Conservation (phyloP, 2,797 vertebrate species). For the Paguma larvata region DNA sequence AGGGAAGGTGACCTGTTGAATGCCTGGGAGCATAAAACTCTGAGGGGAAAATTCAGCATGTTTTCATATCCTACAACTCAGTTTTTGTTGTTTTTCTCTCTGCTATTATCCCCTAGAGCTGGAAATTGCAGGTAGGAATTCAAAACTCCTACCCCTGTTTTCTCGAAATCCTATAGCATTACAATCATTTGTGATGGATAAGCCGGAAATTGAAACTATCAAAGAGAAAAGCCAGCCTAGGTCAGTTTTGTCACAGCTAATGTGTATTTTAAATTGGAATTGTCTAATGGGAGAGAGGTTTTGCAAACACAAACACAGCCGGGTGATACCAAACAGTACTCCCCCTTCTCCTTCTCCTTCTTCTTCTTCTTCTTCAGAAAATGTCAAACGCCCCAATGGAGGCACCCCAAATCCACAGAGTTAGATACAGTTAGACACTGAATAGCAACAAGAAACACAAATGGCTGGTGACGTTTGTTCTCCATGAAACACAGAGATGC, state of each 20-base stretch:
- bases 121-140: constrained; percentile 58
- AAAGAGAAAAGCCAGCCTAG: constrained; percentile 47
- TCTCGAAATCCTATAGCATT: constrained; percentile 44
- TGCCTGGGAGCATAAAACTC: neutral
- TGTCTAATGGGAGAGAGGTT: constrained; percentile 29
- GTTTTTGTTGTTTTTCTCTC: constrained; percentile 33
- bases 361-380: neutral
- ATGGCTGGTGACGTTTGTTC: neutral
- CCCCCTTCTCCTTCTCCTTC: neutral
- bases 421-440: accelerated
- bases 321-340: neutral
- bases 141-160: constrained; percentile 32
- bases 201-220: constrained; percentile 58
- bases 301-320: neutral
- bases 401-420: neutral
- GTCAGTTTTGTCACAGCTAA: constrained; percentile 10
- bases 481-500: neutral
- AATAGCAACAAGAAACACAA: neutral
- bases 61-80: constrained; percentile 30
- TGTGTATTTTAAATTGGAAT: constrained; percentile 57
- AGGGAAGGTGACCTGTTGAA: constrained; percentile 11
- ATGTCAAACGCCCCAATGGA: neutral
- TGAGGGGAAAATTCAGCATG: neutral
- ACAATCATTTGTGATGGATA: constrained; percentile 45
- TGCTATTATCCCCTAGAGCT: constrained; percentile 34